These are phyloP conservation scores for Cephus rjabovi DNA, from an alignment of 2,888 invertebrate genomes.

Conservation along the genomic window DNA sequence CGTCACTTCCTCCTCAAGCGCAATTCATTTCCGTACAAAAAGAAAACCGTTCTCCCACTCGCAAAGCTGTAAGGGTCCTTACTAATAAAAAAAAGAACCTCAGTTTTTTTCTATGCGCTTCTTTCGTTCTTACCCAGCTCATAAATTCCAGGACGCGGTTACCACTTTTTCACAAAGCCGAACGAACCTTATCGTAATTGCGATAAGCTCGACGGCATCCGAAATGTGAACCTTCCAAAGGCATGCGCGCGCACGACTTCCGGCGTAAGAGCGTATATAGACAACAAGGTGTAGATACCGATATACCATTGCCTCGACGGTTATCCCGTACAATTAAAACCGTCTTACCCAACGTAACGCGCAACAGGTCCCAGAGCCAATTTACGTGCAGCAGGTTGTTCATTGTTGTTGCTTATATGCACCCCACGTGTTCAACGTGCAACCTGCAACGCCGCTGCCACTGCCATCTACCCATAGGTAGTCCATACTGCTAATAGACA, in stretches of 20 bases:
- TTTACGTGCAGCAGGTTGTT: background rate
- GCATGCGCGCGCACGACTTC: background rate
- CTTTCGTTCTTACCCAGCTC: background rate
- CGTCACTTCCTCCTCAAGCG: background rate
- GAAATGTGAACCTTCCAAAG: constrained; percentile 6
- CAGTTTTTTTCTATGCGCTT: background rate
- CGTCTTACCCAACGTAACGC: background rate
- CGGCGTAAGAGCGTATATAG: background rate
- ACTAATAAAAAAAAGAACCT: background rate
- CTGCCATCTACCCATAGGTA: background rate
- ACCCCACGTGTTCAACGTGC: constrained; percentile 5
- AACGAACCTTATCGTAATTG: background rate
- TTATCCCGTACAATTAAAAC: background rate
- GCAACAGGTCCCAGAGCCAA: background rate
- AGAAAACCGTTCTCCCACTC: background rate
- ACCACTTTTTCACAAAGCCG: background rate
- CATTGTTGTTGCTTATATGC: background rate
- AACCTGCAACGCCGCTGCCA: constrained; percentile 34
- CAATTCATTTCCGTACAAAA: background rate
- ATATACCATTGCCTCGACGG: background rate
- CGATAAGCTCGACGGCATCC: background rate
- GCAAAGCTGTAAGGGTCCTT: background rate
- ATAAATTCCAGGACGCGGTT: background rate
- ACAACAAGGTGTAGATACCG: background rate
- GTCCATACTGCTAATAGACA: background rate